phyloP scores from a whole-genome alignment of 2,113 vertebrate genomes.

The Erpornis zantholeuca region DNA sequence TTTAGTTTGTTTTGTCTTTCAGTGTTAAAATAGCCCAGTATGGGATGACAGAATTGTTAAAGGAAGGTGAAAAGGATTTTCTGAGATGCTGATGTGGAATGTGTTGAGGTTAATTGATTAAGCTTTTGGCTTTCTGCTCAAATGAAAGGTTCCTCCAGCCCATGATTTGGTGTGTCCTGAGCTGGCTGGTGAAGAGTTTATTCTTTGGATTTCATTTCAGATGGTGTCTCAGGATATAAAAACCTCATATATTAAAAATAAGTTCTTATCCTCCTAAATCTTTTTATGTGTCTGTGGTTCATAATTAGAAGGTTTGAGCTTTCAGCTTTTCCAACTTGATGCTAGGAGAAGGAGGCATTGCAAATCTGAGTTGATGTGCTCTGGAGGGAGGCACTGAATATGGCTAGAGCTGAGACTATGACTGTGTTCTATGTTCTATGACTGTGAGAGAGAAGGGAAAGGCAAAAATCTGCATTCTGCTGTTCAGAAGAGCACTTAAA shows the following conservation, averaged over 20 bases:
- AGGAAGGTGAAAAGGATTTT: background rate
- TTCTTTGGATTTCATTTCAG: background rate
- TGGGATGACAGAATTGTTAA: background rate
- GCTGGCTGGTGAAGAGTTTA: background rate
- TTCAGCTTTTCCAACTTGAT: conserved; percentile 5
- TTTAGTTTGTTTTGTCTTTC: background rate
- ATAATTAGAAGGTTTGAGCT: background rate
- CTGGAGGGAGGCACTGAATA: background rate
- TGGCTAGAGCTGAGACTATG: background rate
- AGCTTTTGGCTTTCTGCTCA: background rate
- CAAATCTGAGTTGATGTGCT: background rate
- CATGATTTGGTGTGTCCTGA: background rate
- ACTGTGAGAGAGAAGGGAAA: background rate
- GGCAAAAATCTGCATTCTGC: background rate
- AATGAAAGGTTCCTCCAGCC: background rate
- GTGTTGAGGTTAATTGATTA: background rate
- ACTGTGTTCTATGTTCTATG: background rate
- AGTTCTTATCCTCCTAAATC: background rate
- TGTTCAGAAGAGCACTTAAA: background rate
- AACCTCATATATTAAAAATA: background rate
- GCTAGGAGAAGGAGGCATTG: background rate
- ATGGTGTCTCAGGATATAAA: background rate
- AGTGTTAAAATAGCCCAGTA: background rate
- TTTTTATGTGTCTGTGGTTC: background rate
- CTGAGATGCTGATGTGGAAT: background rate